A percentile compares a stretch with the other conserved stretches of the same genome.
These are phyloP conservation scores for Helostoma temminkii DNA, from an alignment of 2,797 vertebrate genomes.

Conservation along the genomic window DNA sequence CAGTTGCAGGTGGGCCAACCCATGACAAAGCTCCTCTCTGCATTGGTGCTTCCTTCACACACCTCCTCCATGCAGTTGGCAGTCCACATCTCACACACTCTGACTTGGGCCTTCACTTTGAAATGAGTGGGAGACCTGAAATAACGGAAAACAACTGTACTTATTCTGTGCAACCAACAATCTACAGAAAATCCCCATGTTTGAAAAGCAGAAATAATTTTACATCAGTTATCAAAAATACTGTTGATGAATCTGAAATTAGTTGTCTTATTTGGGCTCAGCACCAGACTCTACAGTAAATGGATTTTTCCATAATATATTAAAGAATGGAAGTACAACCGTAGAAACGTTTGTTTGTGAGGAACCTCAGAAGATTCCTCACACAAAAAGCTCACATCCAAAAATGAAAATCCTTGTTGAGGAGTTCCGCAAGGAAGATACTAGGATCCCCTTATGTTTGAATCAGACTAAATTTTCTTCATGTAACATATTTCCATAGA, in stretches of 20 bases:
- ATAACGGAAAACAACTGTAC: background rate
- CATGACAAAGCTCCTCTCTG: conserved; percentile 90
- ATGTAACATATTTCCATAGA: conserved; percentile 12
- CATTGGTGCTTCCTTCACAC: conserved; percentile 90
- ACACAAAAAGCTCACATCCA: too few relatives aligned
- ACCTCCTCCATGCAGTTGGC: conserved; percentile 94
- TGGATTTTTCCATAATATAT: too few relatives aligned
- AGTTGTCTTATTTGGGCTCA: too few relatives aligned
- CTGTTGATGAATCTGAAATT: too few relatives aligned
- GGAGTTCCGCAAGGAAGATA: conserved; percentile 21
- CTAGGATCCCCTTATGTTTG: background rate
- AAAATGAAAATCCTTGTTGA: background rate
- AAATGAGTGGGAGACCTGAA: conserved; percentile 89
- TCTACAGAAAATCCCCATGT: background rate
- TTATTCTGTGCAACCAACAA: background rate
- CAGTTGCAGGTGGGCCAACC: conserved; percentile 97
- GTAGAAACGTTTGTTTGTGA: too few relatives aligned
- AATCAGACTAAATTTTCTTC: conserved; percentile 2
- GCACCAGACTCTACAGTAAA: too few relatives aligned
- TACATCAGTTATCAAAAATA: too few relatives aligned
- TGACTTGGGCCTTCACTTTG: conserved; percentile 89
- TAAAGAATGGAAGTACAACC: too few relatives aligned
- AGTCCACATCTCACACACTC: conserved; percentile 94
- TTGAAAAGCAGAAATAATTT: background rate
- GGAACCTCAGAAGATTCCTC: too few relatives aligned